Evolutionary conservation across 2,888 invertebrate species (phyloP), one percentile per base, ranked within the genome.

Genomic region (Ecliptopera silaceata): DNA sequence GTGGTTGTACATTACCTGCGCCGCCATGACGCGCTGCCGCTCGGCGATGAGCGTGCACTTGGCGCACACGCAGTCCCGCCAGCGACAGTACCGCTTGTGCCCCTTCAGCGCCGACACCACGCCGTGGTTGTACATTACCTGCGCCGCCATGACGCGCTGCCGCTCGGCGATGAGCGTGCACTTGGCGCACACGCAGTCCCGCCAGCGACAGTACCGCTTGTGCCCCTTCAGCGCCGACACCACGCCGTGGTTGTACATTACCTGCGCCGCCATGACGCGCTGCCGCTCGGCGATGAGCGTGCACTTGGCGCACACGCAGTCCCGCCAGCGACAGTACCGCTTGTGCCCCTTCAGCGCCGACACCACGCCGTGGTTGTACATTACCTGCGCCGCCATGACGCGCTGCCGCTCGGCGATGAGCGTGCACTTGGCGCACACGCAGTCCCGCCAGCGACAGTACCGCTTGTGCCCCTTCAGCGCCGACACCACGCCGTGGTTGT

Each of bases 1-100:
- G n/a, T n/a, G n/a, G n/a, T n/a, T n/a, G n/a, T n/a, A n/a, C n/a
- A n/a, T n/a, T n/a, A n/a, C n/a, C n/a, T n/a, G n/a, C n/a, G n/a
- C n/a, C n/a, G n/a, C 99, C 99, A 99, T 99, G 59, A 99, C 99
- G 36, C 99, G 93, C 87, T 99, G 99, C 61, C 99, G 90, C 91
- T 99, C 99, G 1, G 99, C 99, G 68, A 99, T 99, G 65, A 99
- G 94, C 13, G 98, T 99, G 91, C 99, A 99, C 91, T 99, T 99
- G 53, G 98, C 98, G 88, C 98, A 99, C 67, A 97, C 96, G 91
- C 99, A 99, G 91, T 99, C 99, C 62, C 97, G 92, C 98, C 98
- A 99, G 59, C 98, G 94, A 84, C 99, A 99, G 90, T 98, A 99
- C 11, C 99, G 94, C 88, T 98, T 98, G 92, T 97, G 97, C 0